Conservation (phyloP, 37 sponge, comb jelly and placozoan genomes). For the Oscarella lobularis region DNA sequence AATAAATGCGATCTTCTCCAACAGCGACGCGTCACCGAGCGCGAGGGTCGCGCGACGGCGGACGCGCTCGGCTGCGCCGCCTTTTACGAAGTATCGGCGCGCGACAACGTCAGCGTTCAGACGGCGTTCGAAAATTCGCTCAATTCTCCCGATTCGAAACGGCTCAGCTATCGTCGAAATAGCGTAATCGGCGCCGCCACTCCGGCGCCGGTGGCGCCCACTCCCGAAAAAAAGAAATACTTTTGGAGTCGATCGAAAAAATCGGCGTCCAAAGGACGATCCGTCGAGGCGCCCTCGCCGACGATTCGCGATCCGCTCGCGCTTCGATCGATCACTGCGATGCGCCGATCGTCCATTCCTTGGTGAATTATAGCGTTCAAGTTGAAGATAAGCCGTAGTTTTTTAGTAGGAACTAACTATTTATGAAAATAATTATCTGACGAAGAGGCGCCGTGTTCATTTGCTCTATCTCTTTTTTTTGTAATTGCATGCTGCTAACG, state of each 20-base stretch:
- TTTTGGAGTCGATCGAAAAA: background rate
- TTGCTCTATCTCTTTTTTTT: too few relatives aligned
- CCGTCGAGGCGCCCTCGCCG: too few relatives aligned
- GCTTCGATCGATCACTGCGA: too few relatives aligned
- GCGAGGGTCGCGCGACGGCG: background rate
- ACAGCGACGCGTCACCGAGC: background rate
- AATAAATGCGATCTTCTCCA: background rate
- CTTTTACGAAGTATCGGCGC: background rate
- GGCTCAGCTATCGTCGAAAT: background rate
- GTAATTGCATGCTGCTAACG: too few relatives aligned
- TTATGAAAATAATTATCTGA: too few relatives aligned
- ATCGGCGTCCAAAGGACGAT: too few relatives aligned
- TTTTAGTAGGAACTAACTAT: too few relatives aligned
- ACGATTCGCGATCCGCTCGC: too few relatives aligned
- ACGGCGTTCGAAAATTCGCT: background rate
- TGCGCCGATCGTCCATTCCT: too few relatives aligned
- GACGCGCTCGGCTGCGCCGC: background rate
- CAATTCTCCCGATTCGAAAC: background rate
- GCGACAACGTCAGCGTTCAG: background rate
- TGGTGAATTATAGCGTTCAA: too few relatives aligned
- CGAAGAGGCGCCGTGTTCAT: too few relatives aligned
- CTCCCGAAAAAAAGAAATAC: background rate
- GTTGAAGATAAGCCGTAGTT: too few relatives aligned
- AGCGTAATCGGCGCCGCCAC: background rate
- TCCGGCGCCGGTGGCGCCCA: background rate